Base-by-base conservation (phyloP, 2,113 vertebrate genomes). In the Indicator indicator region DNA sequence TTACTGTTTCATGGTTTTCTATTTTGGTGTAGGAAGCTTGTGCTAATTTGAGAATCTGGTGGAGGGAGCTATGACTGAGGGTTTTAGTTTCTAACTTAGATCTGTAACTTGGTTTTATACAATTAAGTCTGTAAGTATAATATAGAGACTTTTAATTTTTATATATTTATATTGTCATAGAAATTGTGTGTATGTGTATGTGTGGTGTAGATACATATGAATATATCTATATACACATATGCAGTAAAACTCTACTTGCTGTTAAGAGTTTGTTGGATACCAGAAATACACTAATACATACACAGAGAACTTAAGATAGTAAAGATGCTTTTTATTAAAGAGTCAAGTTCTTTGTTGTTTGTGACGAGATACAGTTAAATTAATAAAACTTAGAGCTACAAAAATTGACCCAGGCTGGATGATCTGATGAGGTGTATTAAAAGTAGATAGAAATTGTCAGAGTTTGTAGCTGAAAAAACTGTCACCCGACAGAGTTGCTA, bases 291-390 rank as follows among this genome's bases (percentile, higher is more conserved):
- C 24, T 33, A n/a, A 44, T 1, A 60, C 4, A 46, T 40, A 82
- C 23, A 81, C 2, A 68, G 38, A 42, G 24, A 79, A 68, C 16
- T 55, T 65, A 74, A 67, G 70, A 60, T 9, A 64, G 24, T 52
- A 72, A 74, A 71, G 48, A 54, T 68, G 32, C n/a, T 89, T 85
- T 89, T 89, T 46, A 68, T 75, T 85, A 56, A 83, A 86, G 54
- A 27, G 50, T 33, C 63, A 74, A 68, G 63, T 63, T 24, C 11
- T 68, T 50, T 68, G 28, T 26, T 79, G 6, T 70, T 89, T 81
- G 38, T 84, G 58, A 68, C 24, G 11, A 72, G 62, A 38, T 88
- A 42, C 2, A 3, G 54, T 85, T 69, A 55, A 81, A 75, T 75
- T 72, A 62, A 38, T 60, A 27, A 48, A 92, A 76, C 18, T 58